Evolutionary conservation across 2,797 vertebrate species (phyloP).

Genomic region (Dallia pectoralis): DNA sequence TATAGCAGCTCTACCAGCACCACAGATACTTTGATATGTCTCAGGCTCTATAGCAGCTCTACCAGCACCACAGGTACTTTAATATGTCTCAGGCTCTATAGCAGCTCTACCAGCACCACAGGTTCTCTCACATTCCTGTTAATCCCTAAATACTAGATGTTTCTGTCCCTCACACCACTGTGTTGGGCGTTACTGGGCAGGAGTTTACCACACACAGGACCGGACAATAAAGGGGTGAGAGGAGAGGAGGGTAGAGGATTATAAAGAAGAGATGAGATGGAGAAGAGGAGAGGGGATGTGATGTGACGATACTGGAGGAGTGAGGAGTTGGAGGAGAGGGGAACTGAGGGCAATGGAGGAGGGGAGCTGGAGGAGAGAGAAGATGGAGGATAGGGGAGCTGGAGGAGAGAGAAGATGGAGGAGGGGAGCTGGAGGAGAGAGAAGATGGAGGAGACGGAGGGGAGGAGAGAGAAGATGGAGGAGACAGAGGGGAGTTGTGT

Average conservation of each 20-base stretch:
- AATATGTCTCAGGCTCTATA: background rate
- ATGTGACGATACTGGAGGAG: background rate
- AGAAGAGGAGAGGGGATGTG: background rate
- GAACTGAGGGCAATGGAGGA: background rate
- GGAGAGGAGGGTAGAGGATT: background rate
- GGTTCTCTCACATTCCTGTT: background rate
- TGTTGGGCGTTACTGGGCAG: background rate
- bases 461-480: conserved; percentile 14
- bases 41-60: background rate
- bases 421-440: background rate
- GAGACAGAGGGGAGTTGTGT: background rate
- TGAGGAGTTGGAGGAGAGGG: background rate
- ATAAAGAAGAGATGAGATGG: background rate
- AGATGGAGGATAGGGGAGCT: conserved; percentile 5
- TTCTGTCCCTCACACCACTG: background rate
- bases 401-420: conserved; percentile 14
- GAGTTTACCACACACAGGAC: background rate
- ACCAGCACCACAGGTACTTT: background rate
- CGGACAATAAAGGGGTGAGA: conserved; percentile 18
- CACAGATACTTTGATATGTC: background rate
- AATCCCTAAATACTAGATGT: background rate
- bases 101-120: background rate
- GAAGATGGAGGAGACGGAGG: conserved; percentile 13
- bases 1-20: too few relatives aligned
- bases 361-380: conserved; percentile 4